Base-by-base conservation (phyloP, 2,113 vertebrate genomes). In the Chionis minor region DNA sequence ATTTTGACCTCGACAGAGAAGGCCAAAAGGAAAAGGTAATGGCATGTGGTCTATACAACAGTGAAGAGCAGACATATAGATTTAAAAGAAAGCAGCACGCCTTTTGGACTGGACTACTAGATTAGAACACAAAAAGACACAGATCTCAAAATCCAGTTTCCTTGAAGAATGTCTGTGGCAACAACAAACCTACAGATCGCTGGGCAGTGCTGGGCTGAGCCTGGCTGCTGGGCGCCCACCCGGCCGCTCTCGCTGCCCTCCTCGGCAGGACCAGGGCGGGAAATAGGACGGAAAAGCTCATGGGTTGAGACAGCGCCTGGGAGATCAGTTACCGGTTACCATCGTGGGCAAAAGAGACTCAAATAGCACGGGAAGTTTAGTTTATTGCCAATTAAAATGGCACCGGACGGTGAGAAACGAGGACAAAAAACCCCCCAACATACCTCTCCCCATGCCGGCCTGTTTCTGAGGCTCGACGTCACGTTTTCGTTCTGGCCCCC, bases 381-480 rank as follows among this genome's bases (percentile, higher is more conserved):
- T 15, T n/a, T 47, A 27, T 3, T 71, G 19, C 6, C 2, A 56
- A 52, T 42, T 45, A 35, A 61, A 86, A 74, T n/a, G 12, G 2
- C n/a, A 51, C 18, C 35, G 4, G 14, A 24, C 14, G 5, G 21
- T 19, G 38, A 81, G 32, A 61, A 81, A 63, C 8, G 33, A 45
- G 4, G 23, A 44, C 3, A 33, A 74, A 59, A 32, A 33, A 2
- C 1, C 32, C 30, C 2, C 5, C 7, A 8, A 38, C 38, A 38
- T 38, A 38, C 38, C 38, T 38, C 10, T 2, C 6, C 12, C 0
- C 0, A 2, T 33, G 22, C 35, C n/a, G 19, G 8, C 14, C 35
- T 26, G 81, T 56, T 33, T 51, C n/a, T 28, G 62, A 63, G 16
- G 22, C 22, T 59, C 18, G 44, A 4, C 12, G 71, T 51, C 40